Conservation (phyloP, 2,797 vertebrate species). For the Falco concolor region DNA sequence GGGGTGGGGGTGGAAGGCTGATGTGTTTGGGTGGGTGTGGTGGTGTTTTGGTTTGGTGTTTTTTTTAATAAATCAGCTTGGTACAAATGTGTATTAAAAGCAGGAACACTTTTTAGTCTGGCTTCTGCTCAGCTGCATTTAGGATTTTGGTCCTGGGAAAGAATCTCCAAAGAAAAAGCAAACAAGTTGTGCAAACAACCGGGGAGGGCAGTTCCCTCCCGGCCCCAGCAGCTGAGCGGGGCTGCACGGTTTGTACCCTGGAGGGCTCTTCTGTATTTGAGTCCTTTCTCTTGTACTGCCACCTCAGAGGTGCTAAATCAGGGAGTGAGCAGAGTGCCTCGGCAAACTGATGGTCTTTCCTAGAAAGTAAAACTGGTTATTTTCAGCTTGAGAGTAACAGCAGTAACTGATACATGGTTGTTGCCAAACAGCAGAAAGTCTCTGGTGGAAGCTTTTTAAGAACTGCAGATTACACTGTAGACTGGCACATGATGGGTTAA, state of each 20-base stretch:
- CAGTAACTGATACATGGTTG: fast-evolving
- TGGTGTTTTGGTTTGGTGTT: too few relatives aligned
- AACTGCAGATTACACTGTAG: background rate
- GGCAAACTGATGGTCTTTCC: background rate
- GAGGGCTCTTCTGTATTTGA: background rate
- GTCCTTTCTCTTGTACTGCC: background rate
- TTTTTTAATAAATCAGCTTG: background rate
- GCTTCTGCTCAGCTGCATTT: background rate
- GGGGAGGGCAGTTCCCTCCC: background rate
- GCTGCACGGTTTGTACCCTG: background rate
- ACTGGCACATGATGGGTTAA: background rate
- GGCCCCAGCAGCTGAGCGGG: background rate
- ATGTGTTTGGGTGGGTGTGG: background rate
- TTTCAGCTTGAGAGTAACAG: background rate
- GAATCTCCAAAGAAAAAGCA: background rate
- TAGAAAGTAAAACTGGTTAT: background rate
- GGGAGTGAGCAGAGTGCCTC: background rate
- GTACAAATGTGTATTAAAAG: background rate
- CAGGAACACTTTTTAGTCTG: background rate
- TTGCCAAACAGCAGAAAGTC: background rate
- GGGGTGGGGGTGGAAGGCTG: background rate
- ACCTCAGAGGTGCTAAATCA: background rate
- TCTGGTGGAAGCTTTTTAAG: background rate
- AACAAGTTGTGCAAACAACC: background rate
- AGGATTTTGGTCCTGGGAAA: background rate